Evolutionary conservation across 2,797 vertebrate genomes (phyloP).

Genomic region (Liasis olivaceus): DNA sequence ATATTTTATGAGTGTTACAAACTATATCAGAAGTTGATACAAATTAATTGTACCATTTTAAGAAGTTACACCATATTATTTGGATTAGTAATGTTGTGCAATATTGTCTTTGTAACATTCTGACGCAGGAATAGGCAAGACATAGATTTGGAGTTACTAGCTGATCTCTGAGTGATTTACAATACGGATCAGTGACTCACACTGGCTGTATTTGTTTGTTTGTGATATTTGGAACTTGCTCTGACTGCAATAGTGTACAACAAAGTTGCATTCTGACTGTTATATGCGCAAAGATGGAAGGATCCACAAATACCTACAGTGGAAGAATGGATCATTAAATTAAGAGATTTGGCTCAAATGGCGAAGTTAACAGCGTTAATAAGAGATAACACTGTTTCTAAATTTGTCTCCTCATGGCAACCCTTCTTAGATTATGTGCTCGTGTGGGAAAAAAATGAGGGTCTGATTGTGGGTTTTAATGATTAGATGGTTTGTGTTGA

Average conservation of each 20-base stretch:
- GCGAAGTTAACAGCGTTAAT: too few relatives aligned
- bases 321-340: too few relatives aligned
- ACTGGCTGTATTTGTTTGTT: background rate
- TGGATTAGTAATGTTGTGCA: background rate
- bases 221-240: background rate
- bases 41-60: background rate
- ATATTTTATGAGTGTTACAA: constrained; percentile 3
- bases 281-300: too few relatives aligned
- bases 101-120: background rate
- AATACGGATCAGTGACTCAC: background rate
- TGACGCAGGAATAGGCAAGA: background rate
- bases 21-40: constrained; percentile 18
- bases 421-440: too few relatives aligned
- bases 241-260: background rate
- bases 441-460: too few relatives aligned
- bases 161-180: background rate
- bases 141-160: background rate
- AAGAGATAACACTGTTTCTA: too few relatives aligned
- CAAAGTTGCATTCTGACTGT: background rate
- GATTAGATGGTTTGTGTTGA: too few relatives aligned
- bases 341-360: too few relatives aligned
- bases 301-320: too few relatives aligned
- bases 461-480: too few relatives aligned
- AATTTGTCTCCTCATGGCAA: too few relatives aligned
- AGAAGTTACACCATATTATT: background rate